These are phyloP conservation scores for Drosophila cognata DNA, from an alignment of 2,888 invertebrate genomes.

Conservation along the genomic window DNA sequence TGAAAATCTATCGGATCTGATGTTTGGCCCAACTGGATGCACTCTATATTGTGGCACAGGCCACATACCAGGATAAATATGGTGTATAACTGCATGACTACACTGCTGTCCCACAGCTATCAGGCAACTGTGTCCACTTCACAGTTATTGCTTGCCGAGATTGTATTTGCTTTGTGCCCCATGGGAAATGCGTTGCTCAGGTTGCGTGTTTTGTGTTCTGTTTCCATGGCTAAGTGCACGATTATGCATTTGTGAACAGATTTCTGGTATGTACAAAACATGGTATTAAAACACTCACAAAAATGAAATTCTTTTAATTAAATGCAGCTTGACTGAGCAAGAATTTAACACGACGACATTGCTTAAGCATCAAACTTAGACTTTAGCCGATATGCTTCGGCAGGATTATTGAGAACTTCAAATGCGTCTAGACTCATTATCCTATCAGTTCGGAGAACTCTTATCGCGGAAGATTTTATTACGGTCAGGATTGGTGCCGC, in stretches of 20 bases:
- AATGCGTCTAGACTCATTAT: no score
- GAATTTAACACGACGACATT: no score
- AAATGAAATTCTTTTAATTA: not conserved
- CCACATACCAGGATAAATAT: not conserved
- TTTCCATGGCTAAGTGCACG: slow-evolving; percentile 8
- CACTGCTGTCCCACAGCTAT: slow-evolving; percentile 12
- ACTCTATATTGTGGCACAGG: not conserved
- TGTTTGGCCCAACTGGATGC: not conserved
- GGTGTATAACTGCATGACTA: slow-evolving; percentile 21
- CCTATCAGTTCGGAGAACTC: no score
- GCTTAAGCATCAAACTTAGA: no score
- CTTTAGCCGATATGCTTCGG: no score
- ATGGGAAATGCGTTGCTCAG: not conserved
- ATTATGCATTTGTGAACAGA: slow-evolving; percentile 13
- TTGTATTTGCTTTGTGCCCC: not conserved
- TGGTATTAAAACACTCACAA: not conserved
- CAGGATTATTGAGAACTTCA: no score
- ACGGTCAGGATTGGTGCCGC: no score
- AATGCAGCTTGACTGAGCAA: not conserved
- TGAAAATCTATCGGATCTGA: not conserved
- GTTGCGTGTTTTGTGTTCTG: slow-evolving; percentile 17
- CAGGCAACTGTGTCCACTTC: slow-evolving; percentile 40
- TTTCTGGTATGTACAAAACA: slow-evolving; percentile 1
- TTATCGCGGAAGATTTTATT: no score
- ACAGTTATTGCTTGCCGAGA: not conserved